Conservation (phyloP, 2,888 invertebrate genomes). For the Tipula confusa region DNA sequence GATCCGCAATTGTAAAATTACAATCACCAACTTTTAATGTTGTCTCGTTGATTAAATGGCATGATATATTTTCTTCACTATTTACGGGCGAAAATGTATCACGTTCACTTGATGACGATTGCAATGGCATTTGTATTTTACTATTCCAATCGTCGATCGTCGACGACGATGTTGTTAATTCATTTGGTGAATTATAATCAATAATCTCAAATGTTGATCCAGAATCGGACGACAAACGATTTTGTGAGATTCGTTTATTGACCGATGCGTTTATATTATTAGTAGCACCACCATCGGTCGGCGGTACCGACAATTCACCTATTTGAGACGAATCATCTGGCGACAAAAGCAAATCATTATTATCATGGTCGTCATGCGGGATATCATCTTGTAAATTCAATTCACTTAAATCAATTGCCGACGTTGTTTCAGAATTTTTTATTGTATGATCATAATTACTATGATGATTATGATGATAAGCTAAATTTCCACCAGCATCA, state of each 20-base stretch:
- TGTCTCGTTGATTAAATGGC: background rate
- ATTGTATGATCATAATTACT: background rate
- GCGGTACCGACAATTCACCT: background rate
- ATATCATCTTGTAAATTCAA: slow-evolving; percentile 26
- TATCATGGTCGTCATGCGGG: slow-evolving; percentile 13
- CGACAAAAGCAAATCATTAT: background rate
- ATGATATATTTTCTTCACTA: slow-evolving; percentile 38
- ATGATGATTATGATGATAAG: background rate
- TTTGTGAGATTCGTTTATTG: slow-evolving; percentile 27
- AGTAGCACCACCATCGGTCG: background rate
- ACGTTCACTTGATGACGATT: slow-evolving; percentile 42
- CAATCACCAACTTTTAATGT: background rate
- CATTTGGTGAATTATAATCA: slow-evolving; percentile 34
- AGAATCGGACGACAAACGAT: slow-evolving; percentile 36
- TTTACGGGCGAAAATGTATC: slow-evolving; percentile 48
- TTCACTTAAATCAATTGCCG: slow-evolving; percentile 28
- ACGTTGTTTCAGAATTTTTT: slow-evolving; percentile 28
- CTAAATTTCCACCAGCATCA: background rate
- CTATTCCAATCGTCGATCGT: slow-evolving; percentile 30
- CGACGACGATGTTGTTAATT: slow-evolving; percentile 13
- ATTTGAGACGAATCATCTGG: background rate
- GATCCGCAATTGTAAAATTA: slow-evolving; percentile 28
- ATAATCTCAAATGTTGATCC: slow-evolving; percentile 37
- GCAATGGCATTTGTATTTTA: background rate
- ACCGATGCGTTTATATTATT: background rate